Conservation (phyloP, 1,140 invertebrate genomes). For the Drosophila sp. region DNA sequence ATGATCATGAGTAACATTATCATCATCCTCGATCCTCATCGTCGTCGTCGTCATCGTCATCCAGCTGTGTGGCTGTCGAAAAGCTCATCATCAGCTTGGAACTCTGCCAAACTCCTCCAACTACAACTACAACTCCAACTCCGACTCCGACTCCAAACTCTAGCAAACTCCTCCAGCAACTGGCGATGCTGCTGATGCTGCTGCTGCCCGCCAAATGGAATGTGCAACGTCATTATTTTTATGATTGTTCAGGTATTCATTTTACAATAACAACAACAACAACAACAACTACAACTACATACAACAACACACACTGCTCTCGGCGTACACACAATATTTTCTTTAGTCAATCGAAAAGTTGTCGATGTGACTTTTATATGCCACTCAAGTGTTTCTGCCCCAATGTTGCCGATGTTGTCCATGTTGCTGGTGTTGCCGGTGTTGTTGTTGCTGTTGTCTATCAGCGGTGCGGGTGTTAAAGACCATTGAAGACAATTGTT, state of each 20-base stretch:
- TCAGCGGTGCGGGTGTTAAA: constrained; percentile 80
- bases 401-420: constrained; percentile 41
- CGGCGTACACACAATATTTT: constrained; percentile 71
- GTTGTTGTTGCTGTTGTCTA: constrained; percentile 66
- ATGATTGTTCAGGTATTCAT: constrained; percentile 80
- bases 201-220: constrained; percentile 51
- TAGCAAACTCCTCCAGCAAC: constrained; percentile 19
- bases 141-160: background rate
- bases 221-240: constrained; percentile 80
- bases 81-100: constrained; percentile 43
- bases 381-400: constrained; percentile 68
- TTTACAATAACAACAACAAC: constrained; percentile 7
- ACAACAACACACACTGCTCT: constrained; percentile 18
- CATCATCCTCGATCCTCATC: background rate
- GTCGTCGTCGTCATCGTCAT: constrained; percentile 11
- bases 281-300: constrained; percentile 4
- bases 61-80: constrained; percentile 63
- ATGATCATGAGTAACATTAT: constrained; percentile 13
- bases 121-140: constrained; percentile 3
- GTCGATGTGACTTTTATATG: constrained; percentile 81
- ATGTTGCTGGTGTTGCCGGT: constrained; percentile 41
- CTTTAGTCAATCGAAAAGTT: constrained; percentile 80
- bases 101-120: constrained; percentile 21
- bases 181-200: constrained; percentile 24
- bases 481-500: constrained; percentile 81